Percentiles rank a stretch among this genome's conserved stretches.
These are phyloP conservation scores for Cherax destructor DNA, from an alignment of 1,140 invertebrate genomes.

Conservation along the genomic window DNA sequence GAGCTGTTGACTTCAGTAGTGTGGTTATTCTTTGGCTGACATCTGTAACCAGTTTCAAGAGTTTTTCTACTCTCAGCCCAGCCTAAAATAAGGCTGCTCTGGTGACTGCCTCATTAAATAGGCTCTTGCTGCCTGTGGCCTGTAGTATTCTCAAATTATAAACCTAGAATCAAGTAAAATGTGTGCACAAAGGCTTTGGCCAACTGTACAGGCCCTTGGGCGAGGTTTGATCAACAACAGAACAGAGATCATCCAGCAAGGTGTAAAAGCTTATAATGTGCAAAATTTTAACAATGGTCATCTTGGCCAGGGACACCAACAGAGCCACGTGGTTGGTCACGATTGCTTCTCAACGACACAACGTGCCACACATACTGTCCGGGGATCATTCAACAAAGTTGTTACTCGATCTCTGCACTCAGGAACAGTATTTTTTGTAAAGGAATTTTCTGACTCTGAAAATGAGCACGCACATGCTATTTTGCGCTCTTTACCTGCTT, in stretches of 20 bases:
- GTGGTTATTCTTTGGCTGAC: background rate
- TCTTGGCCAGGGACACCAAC: constrained; percentile 23
- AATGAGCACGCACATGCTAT: constrained; percentile 72
- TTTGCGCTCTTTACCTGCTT: constrained; percentile 68
- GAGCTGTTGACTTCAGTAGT: background rate
- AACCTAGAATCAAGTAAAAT: constrained; percentile 7
- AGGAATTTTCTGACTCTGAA: constrained; percentile 72
- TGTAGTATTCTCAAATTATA: too few species aligned
- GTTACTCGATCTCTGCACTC: constrained; percentile 60
- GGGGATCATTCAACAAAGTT: constrained; percentile 58
- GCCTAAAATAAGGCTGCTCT: too few species aligned
- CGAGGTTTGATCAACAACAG: constrained; percentile 45
- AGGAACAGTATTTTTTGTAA: constrained; percentile 49
- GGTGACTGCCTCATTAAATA: too few species aligned
- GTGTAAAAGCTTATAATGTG: constrained; percentile 59
- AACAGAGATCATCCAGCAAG: constrained; percentile 59
- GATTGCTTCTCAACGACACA: constrained; percentile 45
- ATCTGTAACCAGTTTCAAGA: too few species aligned
- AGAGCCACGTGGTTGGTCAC: constrained; percentile 17
- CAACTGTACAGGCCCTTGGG: constrained; percentile 61
- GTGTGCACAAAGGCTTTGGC: constrained; percentile 62
- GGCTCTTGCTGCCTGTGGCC: too few species aligned
- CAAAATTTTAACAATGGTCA: constrained; percentile 57
- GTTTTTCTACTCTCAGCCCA: too few species aligned
- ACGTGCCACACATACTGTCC: constrained; percentile 13